Evolutionary conservation across 1,140 invertebrate genomes (phyloP).

Genomic region (Nixonia krombeini): DNA sequence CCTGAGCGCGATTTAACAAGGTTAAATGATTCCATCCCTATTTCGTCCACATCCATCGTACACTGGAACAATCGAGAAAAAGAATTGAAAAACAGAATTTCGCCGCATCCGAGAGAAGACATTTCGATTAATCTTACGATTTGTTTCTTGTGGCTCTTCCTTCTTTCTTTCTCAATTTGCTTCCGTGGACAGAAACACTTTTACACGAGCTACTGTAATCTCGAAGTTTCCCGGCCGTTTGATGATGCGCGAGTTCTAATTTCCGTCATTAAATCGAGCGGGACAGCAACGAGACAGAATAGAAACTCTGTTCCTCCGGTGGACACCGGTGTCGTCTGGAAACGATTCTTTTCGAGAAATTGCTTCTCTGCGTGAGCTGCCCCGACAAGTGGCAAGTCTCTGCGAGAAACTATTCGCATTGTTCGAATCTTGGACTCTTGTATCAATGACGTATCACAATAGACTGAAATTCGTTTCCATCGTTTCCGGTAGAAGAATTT

Average conservation of each 20-base stretch:
- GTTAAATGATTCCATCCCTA: slow-evolving; percentile 17
- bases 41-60: slow-evolving; percentile 10
- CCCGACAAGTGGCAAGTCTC: background rate
- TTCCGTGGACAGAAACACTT: slow-evolving; percentile 21
- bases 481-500: too few species aligned
- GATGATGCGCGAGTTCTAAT: slow-evolving; percentile 38
- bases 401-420: background rate
- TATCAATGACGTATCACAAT: background rate
- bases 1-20: too few species aligned
- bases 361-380: slow-evolving; percentile 15
- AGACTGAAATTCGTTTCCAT: background rate
- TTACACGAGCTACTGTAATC: slow-evolving; percentile 21
- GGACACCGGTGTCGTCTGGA: background rate
- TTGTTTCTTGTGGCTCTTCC: slow-evolving; percentile 7
- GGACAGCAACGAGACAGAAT: slow-evolving; percentile 8
- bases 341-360: slow-evolving; percentile 6
- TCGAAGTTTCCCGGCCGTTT: slow-evolving; percentile 22
- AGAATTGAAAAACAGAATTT: slow-evolving; percentile 24
- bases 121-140: slow-evolving; percentile 33
- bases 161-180: slow-evolving; percentile 11
- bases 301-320: slow-evolving; percentile 13
- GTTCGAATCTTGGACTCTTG: background rate
- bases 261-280: slow-evolving; percentile 42
- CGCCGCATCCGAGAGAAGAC: slow-evolving; percentile 28
- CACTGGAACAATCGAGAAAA: slow-evolving; percentile 5